Conservation (phyloP, 2,113 vertebrate species). For the Oncorhynchus mykiss region DNA sequence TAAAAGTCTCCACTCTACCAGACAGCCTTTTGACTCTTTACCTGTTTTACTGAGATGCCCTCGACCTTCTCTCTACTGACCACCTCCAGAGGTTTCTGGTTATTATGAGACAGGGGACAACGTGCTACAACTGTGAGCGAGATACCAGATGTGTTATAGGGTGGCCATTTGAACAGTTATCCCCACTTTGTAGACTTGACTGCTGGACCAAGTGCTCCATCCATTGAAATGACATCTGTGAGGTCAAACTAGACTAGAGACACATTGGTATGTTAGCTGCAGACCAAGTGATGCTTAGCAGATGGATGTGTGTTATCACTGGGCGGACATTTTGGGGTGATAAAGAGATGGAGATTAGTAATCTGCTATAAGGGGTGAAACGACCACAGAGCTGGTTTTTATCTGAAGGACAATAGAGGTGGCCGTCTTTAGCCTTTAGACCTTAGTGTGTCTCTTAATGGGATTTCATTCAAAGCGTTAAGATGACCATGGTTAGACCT, state of each 20-base stretch:
- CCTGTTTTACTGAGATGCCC: neutral
- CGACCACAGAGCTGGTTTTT: neutral
- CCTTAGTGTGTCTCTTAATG: neutral
- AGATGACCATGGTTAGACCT: neutral
- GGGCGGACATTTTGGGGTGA: neutral
- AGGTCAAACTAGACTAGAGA: neutral
- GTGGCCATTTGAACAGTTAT: neutral
- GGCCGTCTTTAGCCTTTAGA: neutral
- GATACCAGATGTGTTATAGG: neutral
- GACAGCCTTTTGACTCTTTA: neutral
- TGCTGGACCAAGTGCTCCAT: neutral
- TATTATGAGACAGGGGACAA: neutral
- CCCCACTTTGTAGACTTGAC: neutral
- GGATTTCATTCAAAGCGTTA: neutral
- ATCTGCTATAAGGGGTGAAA: neutral
- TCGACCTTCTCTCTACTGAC: neutral
- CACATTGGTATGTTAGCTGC: neutral
- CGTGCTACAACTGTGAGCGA: neutral
- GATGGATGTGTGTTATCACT: neutral
- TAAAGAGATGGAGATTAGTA: neutral
- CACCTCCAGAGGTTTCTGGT: neutral
- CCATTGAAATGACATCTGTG: neutral
- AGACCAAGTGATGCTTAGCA: constrained; percentile 1
- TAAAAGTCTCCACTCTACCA: neutral
- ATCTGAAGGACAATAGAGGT: neutral